Evolutionary conservation across 1,140 invertebrate species (phyloP).

Genomic region (Epicauta chinensis): DNA sequence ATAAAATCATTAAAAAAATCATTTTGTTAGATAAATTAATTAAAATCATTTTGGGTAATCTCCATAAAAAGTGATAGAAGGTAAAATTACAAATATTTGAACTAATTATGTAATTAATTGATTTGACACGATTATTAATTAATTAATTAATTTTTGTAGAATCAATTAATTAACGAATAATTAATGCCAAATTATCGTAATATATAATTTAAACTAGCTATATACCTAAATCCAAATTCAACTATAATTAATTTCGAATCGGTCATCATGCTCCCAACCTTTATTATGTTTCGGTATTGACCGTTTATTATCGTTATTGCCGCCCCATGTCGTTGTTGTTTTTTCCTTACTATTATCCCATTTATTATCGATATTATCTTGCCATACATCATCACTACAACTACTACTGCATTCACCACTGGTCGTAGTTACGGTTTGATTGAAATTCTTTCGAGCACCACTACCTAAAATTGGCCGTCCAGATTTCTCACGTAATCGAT

Average conservation of each 20-base stretch:
- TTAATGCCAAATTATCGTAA: too few species aligned
- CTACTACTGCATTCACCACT: neutral
- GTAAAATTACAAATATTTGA: too few species aligned
- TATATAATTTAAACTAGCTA: neutral
- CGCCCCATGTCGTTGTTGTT: neutral
- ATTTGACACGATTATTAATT: too few species aligned
- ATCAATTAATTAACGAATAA: too few species aligned
- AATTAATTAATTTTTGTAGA: too few species aligned
- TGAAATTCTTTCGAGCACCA: slow-evolving; percentile 18
- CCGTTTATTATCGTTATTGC: neutral
- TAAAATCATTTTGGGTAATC: too few species aligned
- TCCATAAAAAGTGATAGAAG: too few species aligned
- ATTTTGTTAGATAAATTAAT: too few species aligned
- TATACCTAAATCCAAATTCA: slow-evolving; percentile 9
- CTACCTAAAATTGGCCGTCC: slow-evolving; percentile 31
- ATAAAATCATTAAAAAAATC: too few species aligned
- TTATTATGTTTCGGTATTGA: slow-evolving; percentile 17
- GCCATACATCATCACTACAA: too few species aligned
- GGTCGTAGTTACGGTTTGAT: neutral
- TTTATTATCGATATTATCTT: neutral
- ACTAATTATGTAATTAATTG: too few species aligned
- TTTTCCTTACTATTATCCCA: neutral
- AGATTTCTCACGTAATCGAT: slow-evolving; percentile 14
- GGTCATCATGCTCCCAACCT: slow-evolving; percentile 35
- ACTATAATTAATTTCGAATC: slow-evolving; percentile 35